Conservation (phyloP, 2,113 vertebrate species). For the Ahaetulla prasina region DNA sequence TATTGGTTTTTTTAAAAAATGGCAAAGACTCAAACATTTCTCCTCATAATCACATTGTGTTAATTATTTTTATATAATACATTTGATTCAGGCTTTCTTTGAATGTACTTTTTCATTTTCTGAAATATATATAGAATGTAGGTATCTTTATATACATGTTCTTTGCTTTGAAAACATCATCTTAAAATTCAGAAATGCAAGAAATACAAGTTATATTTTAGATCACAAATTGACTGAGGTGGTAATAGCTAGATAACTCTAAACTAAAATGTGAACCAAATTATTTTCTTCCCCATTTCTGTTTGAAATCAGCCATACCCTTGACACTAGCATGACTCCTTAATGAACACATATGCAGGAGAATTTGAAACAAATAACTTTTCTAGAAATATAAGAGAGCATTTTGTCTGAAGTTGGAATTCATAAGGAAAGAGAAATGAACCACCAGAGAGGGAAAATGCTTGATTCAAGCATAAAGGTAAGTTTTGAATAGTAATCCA, state of each 20-base stretch:
- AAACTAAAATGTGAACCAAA: neutral
- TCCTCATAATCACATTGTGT: neutral
- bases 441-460: neutral
- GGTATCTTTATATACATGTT: neutral
- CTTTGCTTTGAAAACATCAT: neutral
- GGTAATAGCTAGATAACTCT: neutral
- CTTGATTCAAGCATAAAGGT: neutral
- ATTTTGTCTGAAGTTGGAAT: neutral
- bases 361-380: neutral
- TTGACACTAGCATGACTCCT: neutral
- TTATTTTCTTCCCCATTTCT: neutral
- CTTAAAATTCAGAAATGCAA: neutral
- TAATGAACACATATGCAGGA: neutral
- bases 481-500: neutral
- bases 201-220: neutral
- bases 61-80: neutral
- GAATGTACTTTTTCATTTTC: neutral
- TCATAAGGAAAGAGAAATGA: neutral
- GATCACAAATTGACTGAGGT: neutral
- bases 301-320: neutral
- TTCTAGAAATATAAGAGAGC: neutral
- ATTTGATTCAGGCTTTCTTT: neutral
- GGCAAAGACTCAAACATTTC: neutral
- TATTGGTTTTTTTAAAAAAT: neutral
- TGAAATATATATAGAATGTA: neutral